Evolutionary conservation across 2,113 vertebrate species (phyloP).

Genomic region (Muntiacus reevesi): DNA sequence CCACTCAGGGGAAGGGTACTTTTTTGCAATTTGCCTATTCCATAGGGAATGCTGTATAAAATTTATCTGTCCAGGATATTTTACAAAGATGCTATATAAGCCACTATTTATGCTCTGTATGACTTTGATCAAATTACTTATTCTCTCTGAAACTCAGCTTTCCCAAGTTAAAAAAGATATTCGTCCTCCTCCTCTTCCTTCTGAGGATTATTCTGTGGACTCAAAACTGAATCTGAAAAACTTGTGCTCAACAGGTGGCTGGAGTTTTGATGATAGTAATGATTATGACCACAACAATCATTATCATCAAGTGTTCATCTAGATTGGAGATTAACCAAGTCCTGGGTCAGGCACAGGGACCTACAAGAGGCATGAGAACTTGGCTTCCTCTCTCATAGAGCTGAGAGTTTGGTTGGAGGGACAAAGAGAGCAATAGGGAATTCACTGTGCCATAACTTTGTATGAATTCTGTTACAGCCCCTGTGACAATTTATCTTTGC

Average conservation of each 20-base stretch:
- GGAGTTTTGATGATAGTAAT: constrained; percentile 19
- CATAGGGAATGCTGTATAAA: background rate
- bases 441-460: background rate
- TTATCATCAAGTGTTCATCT: background rate
- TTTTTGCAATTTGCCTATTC: background rate
- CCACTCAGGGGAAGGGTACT: background rate
- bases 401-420: background rate
- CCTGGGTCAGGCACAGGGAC: background rate
- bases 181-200: background rate
- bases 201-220: constrained; percentile 2
- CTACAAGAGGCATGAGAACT: background rate
- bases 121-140: constrained; percentile 19
- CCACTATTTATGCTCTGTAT: background rate
- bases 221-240: constrained; percentile 26
- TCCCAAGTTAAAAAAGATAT: background rate
- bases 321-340: background rate
- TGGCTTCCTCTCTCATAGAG: background rate
- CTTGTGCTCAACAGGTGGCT: background rate
- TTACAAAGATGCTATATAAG: background rate
- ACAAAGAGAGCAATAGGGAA: background rate
- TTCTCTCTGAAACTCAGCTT: constrained; percentile 25
- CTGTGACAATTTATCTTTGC: background rate
- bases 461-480: background rate
- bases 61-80: background rate
- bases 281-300: background rate